Base-by-base conservation (phyloP, 2,888 invertebrate species). In the Serrognathus titanus region DNA sequence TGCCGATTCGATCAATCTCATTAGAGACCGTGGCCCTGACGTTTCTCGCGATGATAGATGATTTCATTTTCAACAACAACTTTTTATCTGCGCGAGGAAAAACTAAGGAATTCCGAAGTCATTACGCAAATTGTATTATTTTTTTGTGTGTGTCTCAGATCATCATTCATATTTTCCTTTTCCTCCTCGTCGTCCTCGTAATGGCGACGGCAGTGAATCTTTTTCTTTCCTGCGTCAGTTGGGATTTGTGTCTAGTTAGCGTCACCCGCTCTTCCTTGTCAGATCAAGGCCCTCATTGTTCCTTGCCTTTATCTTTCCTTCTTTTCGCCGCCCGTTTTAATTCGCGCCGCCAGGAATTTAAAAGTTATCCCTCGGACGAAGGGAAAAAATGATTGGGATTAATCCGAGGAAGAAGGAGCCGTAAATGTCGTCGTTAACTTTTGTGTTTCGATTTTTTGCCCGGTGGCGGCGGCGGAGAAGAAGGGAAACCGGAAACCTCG, bases 201-300 rank as follows among this genome's bases (percentile, higher is more conserved):
- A 16, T 1, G 24, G 24, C 24, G 60, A 53, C 54, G 43, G 51
- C 48, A 51, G 48, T 41, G 61, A 59, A 57, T 60, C 57, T 55
- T 62, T 56, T 58, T 51, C 57, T 50, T 38, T 54, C 36, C 49
- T 41, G 39, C 53, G 59, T 63, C 63, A 58, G 59, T 52, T 49
- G 57, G 50, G 58, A 60, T 63, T 57, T 57, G 59, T 58, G 61
- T 59, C 59, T 62, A 59, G 62, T 63, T 62, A 60, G 57, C 59
- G 63, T 62, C 62, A 58, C 54, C 57, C 59, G 51, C 57, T 16
- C 16, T 56, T 62, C 60, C 61, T 64, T 64, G 64, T 64, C 64
- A 61, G 62, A 63, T 62, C 60, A 61, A 59, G 51, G 59, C 58
- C 51, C 55, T 60, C 60, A 63, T 63, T 63, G 62, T 62, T 55